Conservation (phyloP, 1,140 invertebrate species). For the Drosophila pectinifera region DNA sequence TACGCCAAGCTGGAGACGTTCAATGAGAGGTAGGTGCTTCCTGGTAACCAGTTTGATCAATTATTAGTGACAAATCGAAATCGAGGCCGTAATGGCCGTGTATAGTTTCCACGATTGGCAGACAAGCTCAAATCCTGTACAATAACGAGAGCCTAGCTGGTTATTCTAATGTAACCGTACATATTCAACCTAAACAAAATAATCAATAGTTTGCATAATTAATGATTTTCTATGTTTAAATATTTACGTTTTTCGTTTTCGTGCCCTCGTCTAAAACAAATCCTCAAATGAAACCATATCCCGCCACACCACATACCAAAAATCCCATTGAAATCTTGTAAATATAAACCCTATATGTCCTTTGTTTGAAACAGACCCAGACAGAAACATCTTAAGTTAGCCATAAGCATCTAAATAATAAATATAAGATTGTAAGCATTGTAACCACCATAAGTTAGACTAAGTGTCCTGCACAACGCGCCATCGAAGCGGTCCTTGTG, state of each 20-base stretch:
- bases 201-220: constrained; percentile 82
- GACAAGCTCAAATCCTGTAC: constrained; percentile 47
- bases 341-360: constrained; percentile 79
- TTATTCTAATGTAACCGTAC: constrained; percentile 31
- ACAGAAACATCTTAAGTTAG: constrained; percentile 51
- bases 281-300: constrained; percentile 56
- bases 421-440: constrained; percentile 7
- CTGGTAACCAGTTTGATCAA: constrained; percentile 66
- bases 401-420: constrained; percentile 34
- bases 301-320: constrained; percentile 47
- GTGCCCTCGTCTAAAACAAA: constrained; percentile 83
- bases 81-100: constrained; percentile 30
- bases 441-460: constrained; percentile 6
- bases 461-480: constrained; percentile 8
- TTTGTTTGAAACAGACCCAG: constrained; percentile 69
- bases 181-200: constrained; percentile 56
- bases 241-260: constrained; percentile 78
- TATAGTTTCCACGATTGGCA: constrained; percentile 68
- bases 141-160: constrained; percentile 62
- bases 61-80: constrained; percentile 34
- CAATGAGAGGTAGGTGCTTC: constrained; percentile 95
- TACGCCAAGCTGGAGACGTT: constrained; percentile 97
- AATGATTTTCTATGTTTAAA: constrained; percentile 78
- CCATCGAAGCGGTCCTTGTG: constrained; percentile 3
- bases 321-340: constrained; percentile 72